Percentiles rank a stretch among this genome's conserved stretches.
Evolutionary conservation across 2,113 vertebrate species (phyloP).

Genomic region (Ploceus nigricollis): DNA sequence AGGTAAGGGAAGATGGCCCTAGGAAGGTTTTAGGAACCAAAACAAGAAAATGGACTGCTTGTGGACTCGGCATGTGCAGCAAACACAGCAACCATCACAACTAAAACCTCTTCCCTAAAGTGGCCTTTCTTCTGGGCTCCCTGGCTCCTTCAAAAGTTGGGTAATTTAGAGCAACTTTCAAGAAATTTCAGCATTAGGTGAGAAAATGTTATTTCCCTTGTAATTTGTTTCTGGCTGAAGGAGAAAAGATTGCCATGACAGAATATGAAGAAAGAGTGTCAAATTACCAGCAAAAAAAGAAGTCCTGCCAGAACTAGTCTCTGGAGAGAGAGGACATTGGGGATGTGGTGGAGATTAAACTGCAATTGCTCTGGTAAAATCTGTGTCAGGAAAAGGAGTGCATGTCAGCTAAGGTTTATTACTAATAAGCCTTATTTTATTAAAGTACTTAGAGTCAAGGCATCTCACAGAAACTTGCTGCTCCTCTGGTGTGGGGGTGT

Average conservation of each 20-base stretch:
- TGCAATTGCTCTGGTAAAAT: neutral
- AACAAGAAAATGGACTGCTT: neutral
- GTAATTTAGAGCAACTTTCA: neutral
- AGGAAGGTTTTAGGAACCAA: neutral
- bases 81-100: neutral
- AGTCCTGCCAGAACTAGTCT: neutral
- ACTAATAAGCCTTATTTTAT: neutral
- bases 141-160: neutral
- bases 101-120: neutral
- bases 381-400: neutral
- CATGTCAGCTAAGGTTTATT: neutral
- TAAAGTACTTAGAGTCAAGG: neutral
- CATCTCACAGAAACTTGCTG: neutral
- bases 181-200: neutral
- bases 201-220: neutral
- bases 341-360: neutral
- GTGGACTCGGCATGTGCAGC: neutral
- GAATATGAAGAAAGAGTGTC: neutral
- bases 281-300: neutral
- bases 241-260: neutral
- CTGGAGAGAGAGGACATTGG: neutral
- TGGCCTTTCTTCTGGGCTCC: neutral
- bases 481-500: neutral
- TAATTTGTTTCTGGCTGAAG: neutral
- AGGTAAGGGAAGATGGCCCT: neutral